These are phyloP conservation scores for Perdita meconis DNA, from an alignment of 2,888 invertebrate species.

Conservation along the genomic window DNA sequence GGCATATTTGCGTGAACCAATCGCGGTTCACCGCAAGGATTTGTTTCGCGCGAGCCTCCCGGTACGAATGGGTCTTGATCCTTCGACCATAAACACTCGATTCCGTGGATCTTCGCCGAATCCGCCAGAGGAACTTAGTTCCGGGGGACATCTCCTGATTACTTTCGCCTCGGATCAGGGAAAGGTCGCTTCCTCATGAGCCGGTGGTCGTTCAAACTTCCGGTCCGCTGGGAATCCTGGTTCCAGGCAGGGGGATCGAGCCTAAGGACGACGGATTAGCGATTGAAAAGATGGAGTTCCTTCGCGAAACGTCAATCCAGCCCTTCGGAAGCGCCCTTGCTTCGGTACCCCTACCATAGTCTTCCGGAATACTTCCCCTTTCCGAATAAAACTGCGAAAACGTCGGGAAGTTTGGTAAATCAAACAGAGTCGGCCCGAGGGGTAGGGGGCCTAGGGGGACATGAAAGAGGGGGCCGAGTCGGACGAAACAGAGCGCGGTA, in stretches of 20 bases:
- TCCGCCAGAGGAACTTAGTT: no score
- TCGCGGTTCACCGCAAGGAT: slow-evolving; percentile 35
- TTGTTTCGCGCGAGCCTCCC: slow-evolving; percentile 20
- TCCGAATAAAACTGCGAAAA: slow-evolving; percentile 43
- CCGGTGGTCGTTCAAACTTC: not conserved
- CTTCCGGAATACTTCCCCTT: not conserved
- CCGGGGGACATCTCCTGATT: slow-evolving; percentile 7
- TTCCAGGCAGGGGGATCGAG: not conserved
- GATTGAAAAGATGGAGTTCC: not conserved
- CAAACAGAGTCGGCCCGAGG: slow-evolving; percentile 48
- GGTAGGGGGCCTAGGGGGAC: not conserved
- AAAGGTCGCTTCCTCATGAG: not conserved
- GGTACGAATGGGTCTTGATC: slow-evolving; percentile 26
- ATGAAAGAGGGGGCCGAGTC: slow-evolving; percentile 2
- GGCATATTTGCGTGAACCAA: slow-evolving; percentile 52
- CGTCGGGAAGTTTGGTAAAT: slow-evolving; percentile 54
- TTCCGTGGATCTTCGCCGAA: not conserved
- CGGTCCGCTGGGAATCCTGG: not conserved
- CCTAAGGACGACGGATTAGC: not conserved
- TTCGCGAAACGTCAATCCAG: no score
- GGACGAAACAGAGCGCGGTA: slow-evolving; percentile 48
- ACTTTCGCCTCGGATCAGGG: not conserved
- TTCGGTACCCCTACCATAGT: not conserved
- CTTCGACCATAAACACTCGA: slow-evolving; percentile 29
- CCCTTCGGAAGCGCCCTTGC: no score